Conservation (phyloP, 2,888 invertebrate species). For the Heliconius cydno region DNA sequence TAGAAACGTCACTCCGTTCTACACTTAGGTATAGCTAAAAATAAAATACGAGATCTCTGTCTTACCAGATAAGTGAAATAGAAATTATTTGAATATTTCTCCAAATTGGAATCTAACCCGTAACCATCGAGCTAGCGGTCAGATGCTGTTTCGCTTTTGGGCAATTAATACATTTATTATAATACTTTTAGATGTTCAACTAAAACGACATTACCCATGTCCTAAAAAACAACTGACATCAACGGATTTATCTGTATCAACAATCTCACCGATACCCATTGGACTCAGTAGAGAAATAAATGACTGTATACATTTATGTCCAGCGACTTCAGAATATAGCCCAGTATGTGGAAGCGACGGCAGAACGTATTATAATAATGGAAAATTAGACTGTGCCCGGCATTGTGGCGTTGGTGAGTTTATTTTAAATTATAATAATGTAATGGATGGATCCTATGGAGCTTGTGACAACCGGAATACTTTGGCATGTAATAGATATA, state of each 20-base stretch:
- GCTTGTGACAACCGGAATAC: too few species aligned
- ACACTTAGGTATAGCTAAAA: neutral
- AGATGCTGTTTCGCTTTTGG: neutral
- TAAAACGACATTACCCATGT: constrained; percentile 43
- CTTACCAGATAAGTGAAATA: neutral
- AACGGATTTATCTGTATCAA: constrained; percentile 1
- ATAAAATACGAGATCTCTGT: neutral
- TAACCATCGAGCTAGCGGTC: neutral
- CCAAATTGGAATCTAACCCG: neutral
- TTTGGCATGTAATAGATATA: too few species aligned
- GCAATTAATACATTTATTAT: neutral
- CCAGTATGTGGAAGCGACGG: constrained; percentile 50
- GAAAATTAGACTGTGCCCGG: constrained; percentile 47
- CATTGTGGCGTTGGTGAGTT: constrained; percentile 53
- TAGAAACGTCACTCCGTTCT: neutral
- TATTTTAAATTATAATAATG: neutral
- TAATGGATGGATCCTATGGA: too few species aligned
- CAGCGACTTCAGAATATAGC: constrained; percentile 39
- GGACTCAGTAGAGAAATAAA: constrained; percentile 16
- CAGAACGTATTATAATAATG: constrained; percentile 49
- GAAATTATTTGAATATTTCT: neutral
- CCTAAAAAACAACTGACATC: constrained; percentile 22
- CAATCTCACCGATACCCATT: constrained; percentile 7
- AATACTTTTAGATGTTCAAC: constrained; percentile 42
- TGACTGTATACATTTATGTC: constrained; percentile 36